These are phyloP conservation scores for Halichoerus grypus DNA, from an alignment of 2,113 vertebrate genomes.

Conservation along the genomic window DNA sequence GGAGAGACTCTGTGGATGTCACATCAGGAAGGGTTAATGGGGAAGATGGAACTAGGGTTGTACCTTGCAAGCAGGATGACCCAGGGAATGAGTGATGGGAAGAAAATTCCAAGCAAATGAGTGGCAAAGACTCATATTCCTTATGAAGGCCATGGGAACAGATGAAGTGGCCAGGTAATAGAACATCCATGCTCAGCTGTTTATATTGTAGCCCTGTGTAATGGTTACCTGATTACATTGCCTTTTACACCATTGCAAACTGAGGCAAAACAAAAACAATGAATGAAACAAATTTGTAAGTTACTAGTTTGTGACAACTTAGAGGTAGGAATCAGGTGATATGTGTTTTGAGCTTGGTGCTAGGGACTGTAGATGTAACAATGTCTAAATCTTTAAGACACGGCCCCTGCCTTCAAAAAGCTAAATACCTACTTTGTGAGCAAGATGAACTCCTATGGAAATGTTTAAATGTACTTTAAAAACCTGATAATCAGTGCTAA, in stretches of 20 bases:
- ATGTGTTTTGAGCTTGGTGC: not conserved
- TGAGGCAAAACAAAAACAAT: not conserved
- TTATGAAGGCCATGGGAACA: not conserved
- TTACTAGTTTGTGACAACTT: not conserved
- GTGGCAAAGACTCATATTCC: not conserved
- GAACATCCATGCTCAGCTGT: not conserved
- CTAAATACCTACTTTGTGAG: not conserved
- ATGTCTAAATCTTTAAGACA: not conserved
- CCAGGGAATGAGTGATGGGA: not conserved
- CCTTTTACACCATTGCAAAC: not conserved
- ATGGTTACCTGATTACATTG: not conserved
- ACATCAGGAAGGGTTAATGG: not conserved
- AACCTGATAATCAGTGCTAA: not conserved
- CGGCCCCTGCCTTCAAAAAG: not conserved
- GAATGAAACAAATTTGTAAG: not conserved
- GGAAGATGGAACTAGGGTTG: not conserved
- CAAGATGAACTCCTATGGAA: not conserved
- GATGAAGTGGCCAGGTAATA: fast-evolving
- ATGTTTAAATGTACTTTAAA: not conserved
- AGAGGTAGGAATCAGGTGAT: not conserved
- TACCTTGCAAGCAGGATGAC: not conserved
- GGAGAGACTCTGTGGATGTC: not conserved
- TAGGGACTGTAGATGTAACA: not conserved
- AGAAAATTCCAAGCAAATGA: not conserved
- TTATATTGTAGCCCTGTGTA: fast-evolving